Conservation (phyloP, 2,113 vertebrate genomes). For the Sapayoa aenigma region DNA sequence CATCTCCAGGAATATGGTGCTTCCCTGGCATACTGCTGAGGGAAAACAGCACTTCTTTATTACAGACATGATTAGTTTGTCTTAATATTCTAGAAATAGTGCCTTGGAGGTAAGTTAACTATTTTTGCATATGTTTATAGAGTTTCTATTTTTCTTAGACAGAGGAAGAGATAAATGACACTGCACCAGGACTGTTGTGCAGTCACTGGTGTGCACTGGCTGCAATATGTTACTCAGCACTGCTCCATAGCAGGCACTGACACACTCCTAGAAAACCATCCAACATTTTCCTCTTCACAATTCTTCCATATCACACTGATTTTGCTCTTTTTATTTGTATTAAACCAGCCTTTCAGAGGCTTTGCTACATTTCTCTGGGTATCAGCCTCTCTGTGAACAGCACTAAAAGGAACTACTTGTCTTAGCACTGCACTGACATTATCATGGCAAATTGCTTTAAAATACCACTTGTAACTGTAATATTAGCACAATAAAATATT, state of each 20-base stretch:
- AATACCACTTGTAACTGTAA: slow-evolving; percentile 31
- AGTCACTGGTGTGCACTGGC: not conserved
- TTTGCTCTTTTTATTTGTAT: not conserved
- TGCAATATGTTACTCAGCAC: not conserved
- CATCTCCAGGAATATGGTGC: not conserved
- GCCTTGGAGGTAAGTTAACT: not conserved
- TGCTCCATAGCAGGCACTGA: not conserved
- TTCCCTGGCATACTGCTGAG: not conserved
- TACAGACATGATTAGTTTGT: not conserved
- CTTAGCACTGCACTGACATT: slow-evolving; percentile 11
- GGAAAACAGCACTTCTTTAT: not conserved
- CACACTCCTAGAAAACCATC: not conserved
- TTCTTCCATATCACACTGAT: not conserved
- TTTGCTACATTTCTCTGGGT: not conserved
- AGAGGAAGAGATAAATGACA: not conserved
- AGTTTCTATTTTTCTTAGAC: not conserved
- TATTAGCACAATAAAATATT: slow-evolving; percentile 46
- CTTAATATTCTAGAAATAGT: not conserved
- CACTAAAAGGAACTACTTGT: slow-evolving; percentile 8
- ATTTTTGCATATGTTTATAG: not conserved
- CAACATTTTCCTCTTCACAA: not conserved
- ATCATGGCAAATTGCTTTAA: slow-evolving; percentile 2
- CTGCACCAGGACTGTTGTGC: not conserved
- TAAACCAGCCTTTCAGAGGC: not conserved
- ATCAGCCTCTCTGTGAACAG: not conserved